phyloP scores from a whole-genome alignment of 2,888 invertebrate genomes.

The Choreutis nemorana region DNA sequence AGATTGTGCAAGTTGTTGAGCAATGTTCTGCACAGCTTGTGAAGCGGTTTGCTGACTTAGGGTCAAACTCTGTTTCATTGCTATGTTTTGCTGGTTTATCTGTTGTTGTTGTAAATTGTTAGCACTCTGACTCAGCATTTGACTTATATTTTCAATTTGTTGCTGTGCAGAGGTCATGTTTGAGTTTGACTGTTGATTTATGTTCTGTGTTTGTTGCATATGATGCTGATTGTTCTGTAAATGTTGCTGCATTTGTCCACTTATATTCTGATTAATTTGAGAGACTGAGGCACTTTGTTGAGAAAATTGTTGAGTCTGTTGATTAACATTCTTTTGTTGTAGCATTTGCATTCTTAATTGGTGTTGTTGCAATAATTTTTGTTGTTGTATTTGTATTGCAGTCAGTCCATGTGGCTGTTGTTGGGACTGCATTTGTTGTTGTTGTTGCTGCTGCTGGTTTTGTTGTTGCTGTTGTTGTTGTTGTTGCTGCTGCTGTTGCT shows the following conservation, averaged over 20 bases:
- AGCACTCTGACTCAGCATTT: constrained; percentile 61
- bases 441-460: constrained; percentile 16
- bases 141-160: constrained; percentile 69
- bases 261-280: constrained; percentile 49
- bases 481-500: constrained; percentile 22
- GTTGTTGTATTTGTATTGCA: constrained; percentile 59
- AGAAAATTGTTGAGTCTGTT: constrained; percentile 35
- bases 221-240: constrained; percentile 47
- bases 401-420: constrained; percentile 51
- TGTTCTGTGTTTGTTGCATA: constrained; percentile 40
- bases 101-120: constrained; percentile 55
- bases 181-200: constrained; percentile 37
- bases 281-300: constrained; percentile 49
- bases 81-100: constrained; percentile 47
- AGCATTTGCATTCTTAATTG: constrained; percentile 63
- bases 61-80: constrained; percentile 50
- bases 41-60: constrained; percentile 50
- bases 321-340: constrained; percentile 27
- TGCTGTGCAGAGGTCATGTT: constrained; percentile 69
- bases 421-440: constrained; percentile 16
- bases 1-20: constrained; percentile 52
- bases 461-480: constrained; percentile 27
- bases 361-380: constrained; percentile 66
- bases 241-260: constrained; percentile 49
- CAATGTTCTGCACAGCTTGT: constrained; percentile 54